Conservation (phyloP, 2,113 vertebrate genomes). For the Edolisoma coerulescens region DNA sequence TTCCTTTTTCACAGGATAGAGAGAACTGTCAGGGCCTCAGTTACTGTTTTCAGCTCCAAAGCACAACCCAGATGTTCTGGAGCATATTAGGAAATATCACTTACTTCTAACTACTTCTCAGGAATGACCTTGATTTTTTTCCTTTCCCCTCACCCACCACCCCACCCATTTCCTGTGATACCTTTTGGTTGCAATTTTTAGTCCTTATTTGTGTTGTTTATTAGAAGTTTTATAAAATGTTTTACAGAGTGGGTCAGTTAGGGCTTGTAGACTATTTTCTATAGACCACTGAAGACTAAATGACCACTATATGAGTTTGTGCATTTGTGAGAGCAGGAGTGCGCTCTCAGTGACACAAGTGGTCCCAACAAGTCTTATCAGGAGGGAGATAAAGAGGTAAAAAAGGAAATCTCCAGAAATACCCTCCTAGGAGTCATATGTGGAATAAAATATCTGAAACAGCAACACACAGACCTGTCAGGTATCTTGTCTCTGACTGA, state of each 20-base stretch:
- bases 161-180: neutral
- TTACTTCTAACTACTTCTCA: neutral
- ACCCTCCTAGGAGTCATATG: rapidly evolving
- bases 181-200: neutral
- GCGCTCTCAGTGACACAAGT: rapidly evolving
- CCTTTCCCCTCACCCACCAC: neutral
- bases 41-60: neutral
- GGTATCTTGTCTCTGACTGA: neutral
- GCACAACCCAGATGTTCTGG: neutral
- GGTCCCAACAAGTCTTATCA: neutral
- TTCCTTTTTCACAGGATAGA: neutral
- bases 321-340: neutral
- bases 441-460: neutral
- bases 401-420: neutral
- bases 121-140: neutral
- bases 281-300: neutral
- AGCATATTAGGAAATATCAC: neutral
- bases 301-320: neutral
- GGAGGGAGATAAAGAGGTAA: neutral
- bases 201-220: neutral
- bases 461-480: neutral
- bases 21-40: neutral
- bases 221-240: neutral
- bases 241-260: neutral
- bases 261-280: neutral